Conservation (phyloP, 1,140 invertebrate genomes). For the Drosophila ficusphila region DNA sequence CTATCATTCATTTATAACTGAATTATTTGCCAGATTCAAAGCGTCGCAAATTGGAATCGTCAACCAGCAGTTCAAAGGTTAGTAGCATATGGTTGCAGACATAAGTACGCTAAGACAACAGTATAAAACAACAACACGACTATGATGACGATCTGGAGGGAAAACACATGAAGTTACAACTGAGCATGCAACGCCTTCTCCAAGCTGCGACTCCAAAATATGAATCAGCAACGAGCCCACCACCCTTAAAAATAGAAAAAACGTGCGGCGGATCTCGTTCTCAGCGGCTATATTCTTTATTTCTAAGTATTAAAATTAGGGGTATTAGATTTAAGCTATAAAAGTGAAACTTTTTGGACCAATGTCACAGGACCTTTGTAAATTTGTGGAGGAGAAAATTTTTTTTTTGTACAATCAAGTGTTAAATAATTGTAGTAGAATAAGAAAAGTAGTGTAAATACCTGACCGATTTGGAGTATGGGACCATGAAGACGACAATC, state of each 20-base stretch:
- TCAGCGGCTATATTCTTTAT: not conserved
- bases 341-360: slow-evolving; percentile 4
- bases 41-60: slow-evolving; percentile 91
- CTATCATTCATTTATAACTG: not conserved
- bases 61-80: slow-evolving; percentile 89
- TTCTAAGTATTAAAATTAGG: slow-evolving; percentile 18
- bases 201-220: not conserved
- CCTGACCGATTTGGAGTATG: not conserved
- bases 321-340: slow-evolving; percentile 5
- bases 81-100: slow-evolving; percentile 86
- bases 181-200: slow-evolving; percentile 7
- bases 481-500: slow-evolving; percentile 5
- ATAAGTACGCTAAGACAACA: slow-evolving; percentile 77
- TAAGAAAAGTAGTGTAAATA: slow-evolving; percentile 3
- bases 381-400: not conserved
- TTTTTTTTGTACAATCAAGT: not conserved
- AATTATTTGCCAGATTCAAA: slow-evolving; percentile 89
- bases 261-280: slow-evolving; percentile 2
- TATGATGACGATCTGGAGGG: slow-evolving; percentile 29
- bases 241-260: not conserved
- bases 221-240: not conserved
- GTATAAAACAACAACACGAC: slow-evolving; percentile 24
- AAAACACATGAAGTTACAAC: not conserved
- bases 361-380: not conserved
- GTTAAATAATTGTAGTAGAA: slow-evolving; percentile 27